Base-by-base conservation (phyloP, 2,113 vertebrate species). In the Leptobrachium leishanense region DNA sequence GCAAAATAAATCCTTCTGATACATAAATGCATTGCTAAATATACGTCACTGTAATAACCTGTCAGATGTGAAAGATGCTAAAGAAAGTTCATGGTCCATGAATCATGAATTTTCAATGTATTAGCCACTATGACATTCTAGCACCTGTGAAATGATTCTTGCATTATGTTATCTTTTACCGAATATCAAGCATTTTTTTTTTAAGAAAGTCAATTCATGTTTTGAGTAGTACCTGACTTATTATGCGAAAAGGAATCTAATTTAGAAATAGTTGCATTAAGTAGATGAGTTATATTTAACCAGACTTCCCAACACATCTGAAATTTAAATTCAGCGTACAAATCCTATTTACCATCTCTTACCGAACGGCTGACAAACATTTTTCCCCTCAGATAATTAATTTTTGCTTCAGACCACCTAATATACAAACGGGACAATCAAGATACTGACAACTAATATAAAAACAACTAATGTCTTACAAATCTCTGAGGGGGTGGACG, bases 11-110 rank as follows among this genome's bases (percentile, higher is more conserved):
- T 74, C 77, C 77, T 68, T 68, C 53, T 67, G 71, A 74, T 80
- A 80, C 71, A 80, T 74, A 80, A 80, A 80, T 80, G 77, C 77
- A 80, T 80, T 80, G 64, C 71, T 74, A 80, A 80, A 62, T 80
- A 74, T 73, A 74, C 77, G 71, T 80, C 77, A 80, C 71, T 80
- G 71, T 80, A 80, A 79, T 79, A 80, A 74, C 77, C 77, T 74
- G 77, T 80, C 77, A 80, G 74, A 74, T 68, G 46, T 80, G 71
- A 80, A 80, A 65, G 63, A 80, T 80, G 77, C 64, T 46, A 80
- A 80, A 79, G 76, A 79, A 72, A 74, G 77, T 80, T 80, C 71
- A 80, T 80, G 77, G 77, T 80, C 77, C 53, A 68, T 80, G 77
- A 80, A 80, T 80, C 77, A 79, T 80, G 71, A 80, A 80, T 74